A percentile compares a stretch with the other conserved stretches of the same genome.
These are phyloP conservation scores for Chrysolophus pictus DNA, from an alignment of 2,797 vertebrate species.

Conservation along the genomic window DNA sequence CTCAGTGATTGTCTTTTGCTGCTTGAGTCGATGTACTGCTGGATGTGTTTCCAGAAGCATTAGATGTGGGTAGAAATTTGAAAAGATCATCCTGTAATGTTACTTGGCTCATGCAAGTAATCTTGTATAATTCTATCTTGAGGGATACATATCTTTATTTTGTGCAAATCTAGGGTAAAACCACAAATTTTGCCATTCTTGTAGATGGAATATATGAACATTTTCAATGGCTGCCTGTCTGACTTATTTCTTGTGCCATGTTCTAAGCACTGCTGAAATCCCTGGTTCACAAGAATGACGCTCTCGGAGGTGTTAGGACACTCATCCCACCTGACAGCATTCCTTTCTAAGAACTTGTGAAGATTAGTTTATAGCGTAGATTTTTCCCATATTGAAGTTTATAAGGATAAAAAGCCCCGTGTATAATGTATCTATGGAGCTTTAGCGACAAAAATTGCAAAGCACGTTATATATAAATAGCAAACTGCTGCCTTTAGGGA, in stretches of 20 bases:
- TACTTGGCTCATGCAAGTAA: background rate
- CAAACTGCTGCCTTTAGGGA: conserved; percentile 35
- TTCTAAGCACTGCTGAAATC: background rate
- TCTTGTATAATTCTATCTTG: background rate
- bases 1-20: background rate
- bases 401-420: background rate
- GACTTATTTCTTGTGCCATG: background rate
- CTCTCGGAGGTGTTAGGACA: background rate
- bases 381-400: background rate
- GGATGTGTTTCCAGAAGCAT: background rate
- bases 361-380: background rate
- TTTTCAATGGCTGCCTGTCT: background rate
- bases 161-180: background rate
- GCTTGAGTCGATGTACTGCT: background rate
- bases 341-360: background rate
- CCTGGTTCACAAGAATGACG: background rate
- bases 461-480: conserved; percentile 51
- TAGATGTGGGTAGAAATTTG: background rate
- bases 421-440: background rate
- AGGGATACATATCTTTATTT: background rate
- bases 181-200: background rate
- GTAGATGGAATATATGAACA: background rate
- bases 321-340: conserved; percentile 7
- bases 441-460: conserved; percentile 45
- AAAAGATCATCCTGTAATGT: background rate